A percentile compares a stretch with the other conserved stretches of the same genome.
Evolutionary conservation across 2,888 invertebrate species (phyloP).

Genomic region (Apotomis capreana): DNA sequence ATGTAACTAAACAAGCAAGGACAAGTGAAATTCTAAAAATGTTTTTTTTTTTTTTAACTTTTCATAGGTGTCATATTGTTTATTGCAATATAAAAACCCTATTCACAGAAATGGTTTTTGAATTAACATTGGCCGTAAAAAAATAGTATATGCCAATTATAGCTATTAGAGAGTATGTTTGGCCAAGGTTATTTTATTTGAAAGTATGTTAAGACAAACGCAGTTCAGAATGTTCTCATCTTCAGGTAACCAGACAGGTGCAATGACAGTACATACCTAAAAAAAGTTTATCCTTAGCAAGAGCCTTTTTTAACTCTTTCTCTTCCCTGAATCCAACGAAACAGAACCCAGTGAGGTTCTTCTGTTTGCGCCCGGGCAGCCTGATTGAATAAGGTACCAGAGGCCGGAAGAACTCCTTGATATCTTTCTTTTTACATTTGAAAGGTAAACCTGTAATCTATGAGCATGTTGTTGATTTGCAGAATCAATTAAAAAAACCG

Average conservation of each 20-base stretch:
- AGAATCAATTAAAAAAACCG: background rate
- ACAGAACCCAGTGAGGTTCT: conserved; percentile 91
- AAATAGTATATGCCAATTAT: too few relatives aligned
- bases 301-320: conserved; percentile 89
- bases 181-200: too few relatives aligned
- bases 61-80: too few relatives aligned
- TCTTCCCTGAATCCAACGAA: conserved; percentile 95
- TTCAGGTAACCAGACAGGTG: background rate
- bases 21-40: too few relatives aligned
- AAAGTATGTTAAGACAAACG: too few relatives aligned
- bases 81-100: too few relatives aligned
- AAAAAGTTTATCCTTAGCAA: conserved; percentile 93
- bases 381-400: conserved; percentile 90
- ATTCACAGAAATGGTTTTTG: too few relatives aligned
- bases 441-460: conserved; percentile 91
- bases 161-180: too few relatives aligned
- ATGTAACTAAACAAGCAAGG: too few relatives aligned
- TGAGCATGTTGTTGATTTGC: conserved; percentile 7
- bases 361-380: conserved; percentile 85
- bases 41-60: too few relatives aligned
- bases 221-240: too few relatives aligned
- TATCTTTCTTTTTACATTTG: conserved; percentile 91
- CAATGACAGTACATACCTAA: conserved; percentile 82
- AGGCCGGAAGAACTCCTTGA: conserved; percentile 93
- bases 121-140: too few relatives aligned